Base-by-base conservation (phyloP, 64 coral and sea anemone species). In the Catalaphyllia jardinei region DNA sequence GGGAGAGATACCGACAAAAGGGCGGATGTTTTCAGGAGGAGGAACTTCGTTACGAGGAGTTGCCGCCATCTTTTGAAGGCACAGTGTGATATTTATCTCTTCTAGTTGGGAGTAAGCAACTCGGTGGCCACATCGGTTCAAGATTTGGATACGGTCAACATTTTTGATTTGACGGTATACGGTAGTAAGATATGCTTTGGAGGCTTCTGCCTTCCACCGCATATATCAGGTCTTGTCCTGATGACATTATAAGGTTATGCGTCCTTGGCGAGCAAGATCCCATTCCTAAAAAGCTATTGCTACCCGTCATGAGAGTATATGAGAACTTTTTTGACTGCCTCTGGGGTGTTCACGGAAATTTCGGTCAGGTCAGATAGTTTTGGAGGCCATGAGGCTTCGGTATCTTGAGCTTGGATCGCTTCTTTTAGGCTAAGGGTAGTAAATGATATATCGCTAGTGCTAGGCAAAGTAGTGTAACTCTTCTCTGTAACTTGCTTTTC, bases 131-230 rank as follows among this genome's bases (percentile, higher is more conserved):
- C 76, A 80, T 18, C 88, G 42, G 71, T 89, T 72, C 13, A 82
- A 35, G 27, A 91, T 89, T 15, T 63, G 51, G 25, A 78, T 78
- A 11, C 64, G 33, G 31, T 89, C 73, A 42, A 78, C 35, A 51
- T 78, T 89, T 59, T 89, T 89, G 33, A 60, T 60, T 93, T 93
- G 22, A 93, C 86, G n/a, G 92, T 86, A 17, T 75, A 83, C 18
- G 92, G 92, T 10, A 88, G 78, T 28, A 93, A 59, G 4, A 93
- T 46, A 13, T 93, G 86, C 86, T 93, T 93, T 1, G 92, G 86
- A 10, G 92, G 64, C 52, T 83, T 93, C 19, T 88, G 77, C 42
- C 71, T 29, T 54, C 92, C 92, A 15, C 86, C 57, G 29, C 86
- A 77, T 64, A 93, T 52, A 77, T 57, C 17, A 88, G 9, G 71